These are phyloP conservation scores for Nymphalis io DNA, from an alignment of 1,140 invertebrate genomes.

Conservation along the genomic window DNA sequence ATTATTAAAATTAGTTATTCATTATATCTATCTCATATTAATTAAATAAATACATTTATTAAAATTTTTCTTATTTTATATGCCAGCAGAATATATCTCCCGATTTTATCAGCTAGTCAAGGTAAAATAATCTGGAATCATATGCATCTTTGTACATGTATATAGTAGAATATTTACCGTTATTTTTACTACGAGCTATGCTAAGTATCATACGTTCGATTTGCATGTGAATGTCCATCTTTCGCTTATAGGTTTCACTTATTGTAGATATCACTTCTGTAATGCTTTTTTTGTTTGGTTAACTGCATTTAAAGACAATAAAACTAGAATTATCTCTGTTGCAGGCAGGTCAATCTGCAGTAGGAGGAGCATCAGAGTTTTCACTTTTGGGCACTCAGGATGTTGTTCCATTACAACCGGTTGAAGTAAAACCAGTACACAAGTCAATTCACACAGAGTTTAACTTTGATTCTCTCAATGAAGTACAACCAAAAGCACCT, in stretches of 20 bases:
- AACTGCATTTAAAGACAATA: neutral
- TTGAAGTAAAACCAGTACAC: conserved; percentile 43
- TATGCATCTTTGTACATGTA: conserved; percentile 21
- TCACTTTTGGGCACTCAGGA: conserved; percentile 49
- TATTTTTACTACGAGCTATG: neutral
- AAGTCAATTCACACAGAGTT: conserved; percentile 55
- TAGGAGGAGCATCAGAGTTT: conserved; percentile 50
- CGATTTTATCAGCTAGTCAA: conserved; percentile 16
- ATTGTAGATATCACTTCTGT: conserved; percentile 12
- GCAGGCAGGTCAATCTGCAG: conserved; percentile 56
- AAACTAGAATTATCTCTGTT: conserved; percentile 22
- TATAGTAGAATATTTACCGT: neutral
- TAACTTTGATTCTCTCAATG: conserved; percentile 55
- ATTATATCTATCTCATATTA: neutral
- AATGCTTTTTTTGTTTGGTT: neutral
- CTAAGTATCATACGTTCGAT: neutral
- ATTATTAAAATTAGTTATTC: neutral
- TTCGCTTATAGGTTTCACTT: conserved; percentile 9
- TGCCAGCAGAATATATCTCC: conserved; percentile 21
- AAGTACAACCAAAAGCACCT: conserved; percentile 44
- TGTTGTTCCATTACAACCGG: conserved; percentile 39
- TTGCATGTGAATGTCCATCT: conserved; percentile 21
- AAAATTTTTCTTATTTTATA: conserved; percentile 11
- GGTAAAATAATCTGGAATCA: conserved; percentile 24
- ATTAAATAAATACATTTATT: neutral